A percentile compares a stretch with the other conserved stretches of the same genome.
Conservation (phyloP, 2,797 vertebrate species). For the Liasis olivaceus region DNA sequence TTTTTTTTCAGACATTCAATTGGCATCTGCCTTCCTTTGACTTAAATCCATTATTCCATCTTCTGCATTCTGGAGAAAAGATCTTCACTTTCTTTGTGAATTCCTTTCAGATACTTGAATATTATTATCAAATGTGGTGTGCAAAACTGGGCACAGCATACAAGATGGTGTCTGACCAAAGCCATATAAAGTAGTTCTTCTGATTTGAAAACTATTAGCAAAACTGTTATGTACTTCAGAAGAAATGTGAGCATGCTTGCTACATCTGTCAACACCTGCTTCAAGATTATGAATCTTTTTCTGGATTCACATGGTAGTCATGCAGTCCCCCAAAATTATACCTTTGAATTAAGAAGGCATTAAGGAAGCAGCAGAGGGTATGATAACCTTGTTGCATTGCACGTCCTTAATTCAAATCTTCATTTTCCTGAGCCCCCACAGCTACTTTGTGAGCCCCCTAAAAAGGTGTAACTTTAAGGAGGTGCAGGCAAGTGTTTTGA, state of each 20-base stretch:
- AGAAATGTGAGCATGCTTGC: background rate
- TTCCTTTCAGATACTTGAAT: background rate
- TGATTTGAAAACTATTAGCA: background rate
- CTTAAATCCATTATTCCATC: background rate
- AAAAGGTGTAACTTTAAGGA: too few species aligned
- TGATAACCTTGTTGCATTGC: too few species aligned
- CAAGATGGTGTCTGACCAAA: background rate
- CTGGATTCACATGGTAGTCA: background rate
- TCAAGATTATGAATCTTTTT: background rate
- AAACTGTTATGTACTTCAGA: background rate
- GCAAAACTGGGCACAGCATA: background rate
- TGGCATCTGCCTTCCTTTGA: background rate
- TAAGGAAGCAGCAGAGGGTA: too few species aligned
- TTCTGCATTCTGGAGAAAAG: background rate
- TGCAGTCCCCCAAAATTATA: background rate
- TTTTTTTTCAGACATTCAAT: background rate
- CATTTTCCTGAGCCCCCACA: too few species aligned
- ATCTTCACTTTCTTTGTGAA: background rate
- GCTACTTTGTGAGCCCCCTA: too few species aligned
- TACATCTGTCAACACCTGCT: background rate
- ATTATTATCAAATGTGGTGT: background rate
- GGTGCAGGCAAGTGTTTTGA: too few species aligned
- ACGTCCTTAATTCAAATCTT: too few species aligned
- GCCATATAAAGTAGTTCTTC: background rate
- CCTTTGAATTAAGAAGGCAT: background rate